Conservation (phyloP, 1,140 invertebrate genomes). For the Aphelinus atriplicis region DNA sequence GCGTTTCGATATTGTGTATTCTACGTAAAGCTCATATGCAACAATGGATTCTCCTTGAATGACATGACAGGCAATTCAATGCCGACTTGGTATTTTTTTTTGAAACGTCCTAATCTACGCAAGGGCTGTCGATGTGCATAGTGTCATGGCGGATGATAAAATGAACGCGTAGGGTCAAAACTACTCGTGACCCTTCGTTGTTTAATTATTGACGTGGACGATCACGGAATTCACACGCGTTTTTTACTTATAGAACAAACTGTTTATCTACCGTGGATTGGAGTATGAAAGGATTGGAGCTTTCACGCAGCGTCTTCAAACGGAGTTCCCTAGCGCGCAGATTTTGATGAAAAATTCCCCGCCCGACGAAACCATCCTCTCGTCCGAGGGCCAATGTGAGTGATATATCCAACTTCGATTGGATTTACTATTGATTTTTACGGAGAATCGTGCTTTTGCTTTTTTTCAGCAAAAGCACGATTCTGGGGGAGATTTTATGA, state of each 20-base stretch:
- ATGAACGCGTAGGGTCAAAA: too few species aligned
- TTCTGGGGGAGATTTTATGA: too few species aligned
- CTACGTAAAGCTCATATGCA: too few species aligned
- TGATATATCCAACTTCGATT: conserved; percentile 27
- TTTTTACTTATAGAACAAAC: conserved; percentile 82
- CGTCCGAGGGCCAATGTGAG: conserved; percentile 86
- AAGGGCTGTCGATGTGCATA: not conserved
- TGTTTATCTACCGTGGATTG: conserved; percentile 95
- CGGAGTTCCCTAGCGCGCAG: conserved; percentile 91
- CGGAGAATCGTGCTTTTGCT: too few species aligned
- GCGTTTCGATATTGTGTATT: too few species aligned
- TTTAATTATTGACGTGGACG: too few species aligned
- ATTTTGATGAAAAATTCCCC: conserved; percentile 91
- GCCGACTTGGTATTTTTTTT: too few species aligned
- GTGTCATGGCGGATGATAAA: conserved; percentile 10
- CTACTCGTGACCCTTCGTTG: too few species aligned
- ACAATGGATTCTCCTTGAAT: too few species aligned
- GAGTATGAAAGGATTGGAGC: conserved; percentile 95
- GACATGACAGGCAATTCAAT: too few species aligned
- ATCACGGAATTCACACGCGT: not conserved
- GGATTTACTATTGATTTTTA: not conserved
- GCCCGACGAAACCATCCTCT: conserved; percentile 85
- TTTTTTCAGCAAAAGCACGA: too few species aligned
- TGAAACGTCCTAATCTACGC: not conserved
- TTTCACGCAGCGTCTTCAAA: conserved; percentile 92